Conservation (phyloP, 2,113 vertebrate genomes). For the chimpanzee (Pan troglodytes) region NHGRI_mPanTro3-v2.1_pri NC_072404.2:144784501-144785000, state of each 20-base stretch:
- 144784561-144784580: slow-evolving; percentile 4
- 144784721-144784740: slow-evolving; percentile 5
- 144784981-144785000: neutral
- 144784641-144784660: slow-evolving; percentile 25
- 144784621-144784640: slow-evolving; percentile 54
- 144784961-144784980: neutral
- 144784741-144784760: neutral
- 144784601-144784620: slow-evolving; percentile 42
- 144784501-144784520: slow-evolving; percentile 37
- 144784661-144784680: slow-evolving; percentile 15
- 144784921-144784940: neutral
- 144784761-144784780: slow-evolving; percentile 16
- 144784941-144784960: neutral
- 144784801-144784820: slow-evolving; percentile 7
- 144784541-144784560: slow-evolving; percentile 27
- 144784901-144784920: slow-evolving; percentile 35
- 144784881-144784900: slow-evolving; percentile 29
- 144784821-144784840: neutral
- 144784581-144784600: slow-evolving; percentile 33
- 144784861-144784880: neutral
- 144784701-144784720: slow-evolving; percentile 7
- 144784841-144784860: neutral
- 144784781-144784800: slow-evolving; percentile 18
- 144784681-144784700: slow-evolving; percentile 16
- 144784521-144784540: slow-evolving; percentile 36